Base-by-base conservation (phyloP, 2,113 vertebrate genomes). In the Lanius collurio region DNA sequence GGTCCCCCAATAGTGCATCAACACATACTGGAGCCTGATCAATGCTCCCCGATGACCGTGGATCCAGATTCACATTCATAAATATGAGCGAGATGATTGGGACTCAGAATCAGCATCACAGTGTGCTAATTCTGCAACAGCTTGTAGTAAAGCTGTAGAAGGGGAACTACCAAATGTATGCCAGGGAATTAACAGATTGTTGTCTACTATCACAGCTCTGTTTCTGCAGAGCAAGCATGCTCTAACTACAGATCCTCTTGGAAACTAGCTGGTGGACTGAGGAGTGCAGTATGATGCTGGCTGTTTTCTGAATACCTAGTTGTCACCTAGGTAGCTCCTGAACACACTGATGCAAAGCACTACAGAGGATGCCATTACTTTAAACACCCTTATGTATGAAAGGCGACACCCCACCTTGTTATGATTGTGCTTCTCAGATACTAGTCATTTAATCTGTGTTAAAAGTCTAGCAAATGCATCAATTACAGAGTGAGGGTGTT, bases 301-400 rank as follows among this genome's bases (percentile, higher is more conserved):
- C 18, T n/a, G 15, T 55, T 69, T 60, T 50, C 52, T 75, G 15
- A 46, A 28, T 28, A 49, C 7, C 3, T 47, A 14, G n/a, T 3
- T 55, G 26, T 68, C 46, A 79, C 56, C 19, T 39, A 18, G 11
- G 60, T 18, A 71, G 46, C 28, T 50, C 69, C 64, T 35, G 22
- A 67, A 11, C 7, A 50, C 0, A 0, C 5, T 44, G 44, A 42
- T 56, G 24, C 0, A 1, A 65, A 37, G 30, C 10, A 13, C 20
- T 23, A 12, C 12, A 19, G 13, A 39, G 18, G 13, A 55, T 52
- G 13, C 42, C 26, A 9, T 70, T 57, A 70, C n/a, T 83, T 76
- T n/a, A 47, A 28, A 70, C 18, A 77, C 8, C 9, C 20, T 62
- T 5, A 0, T 23, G 21, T 74, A 47, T 24, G 5, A 70, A 63